Evolutionary conservation across 1,140 invertebrate genomes (phyloP), one percentile per base, ranked within the genome.

Genomic region (Lepidurus couesii): DNA sequence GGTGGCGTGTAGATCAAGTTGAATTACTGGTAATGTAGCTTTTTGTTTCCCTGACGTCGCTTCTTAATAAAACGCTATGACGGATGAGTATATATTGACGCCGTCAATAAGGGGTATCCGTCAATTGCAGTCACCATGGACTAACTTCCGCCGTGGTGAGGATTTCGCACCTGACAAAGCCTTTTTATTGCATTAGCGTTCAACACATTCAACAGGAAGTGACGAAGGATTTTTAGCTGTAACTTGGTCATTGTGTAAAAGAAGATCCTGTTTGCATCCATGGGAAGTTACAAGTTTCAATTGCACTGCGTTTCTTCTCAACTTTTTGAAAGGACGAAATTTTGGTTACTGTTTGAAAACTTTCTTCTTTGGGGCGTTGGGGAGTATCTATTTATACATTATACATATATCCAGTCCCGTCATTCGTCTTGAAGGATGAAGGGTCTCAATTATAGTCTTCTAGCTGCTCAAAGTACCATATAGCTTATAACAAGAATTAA

Each of bases 401-500:
- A 34, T 34, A 34, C 34, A 4, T 34, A 34, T 34, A 34, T 34
- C 34, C 53, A 4, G 6, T 65, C 53, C 21, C 53, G 13, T 34
- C 34, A 65, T 65, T 65, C 53, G 53, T 34, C 53, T n/a, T 21
- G 53, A 65, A 65, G 53, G n/a, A 65, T 21, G 21, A 47, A 47
- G 53, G 21, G 53, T 65, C 13, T 65, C 53, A 65, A 16, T 65
- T 65, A 21, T 7, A 65, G 21, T 65, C 53, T n/a, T 65, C 53
- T 65, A 11, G 53, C 53, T n/a, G 16, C 21, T 13, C 53, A 65
- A 65, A 13, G 53, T 65, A 65, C 16, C 21, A 65, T 65, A 65
- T 13, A 65, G 53, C 53, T 16, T 21, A 65, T 65, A 65, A 65
- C 53, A 21, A 65, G 53, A n/a, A 65, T 65, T 65, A n/a, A 65